Conservation (phyloP, 2,113 vertebrate genomes). For the Gambusia affinis region DNA sequence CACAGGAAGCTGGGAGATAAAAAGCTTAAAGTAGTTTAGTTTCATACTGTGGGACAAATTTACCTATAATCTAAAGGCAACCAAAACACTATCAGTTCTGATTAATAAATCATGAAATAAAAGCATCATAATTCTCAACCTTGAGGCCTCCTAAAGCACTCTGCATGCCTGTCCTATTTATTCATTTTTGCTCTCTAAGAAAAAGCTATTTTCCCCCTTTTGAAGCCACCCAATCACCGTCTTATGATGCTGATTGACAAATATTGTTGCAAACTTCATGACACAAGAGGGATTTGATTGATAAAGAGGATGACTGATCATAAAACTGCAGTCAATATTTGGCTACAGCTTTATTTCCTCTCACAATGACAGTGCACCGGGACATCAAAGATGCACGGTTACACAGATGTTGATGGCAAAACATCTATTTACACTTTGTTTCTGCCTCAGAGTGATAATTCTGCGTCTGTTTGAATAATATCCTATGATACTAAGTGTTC, state of each 20-base stretch:
- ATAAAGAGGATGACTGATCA: slow-evolving; percentile 77
- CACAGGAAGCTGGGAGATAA: too few species aligned
- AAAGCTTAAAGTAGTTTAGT: too few species aligned
- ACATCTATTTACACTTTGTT: slow-evolving; percentile 65
- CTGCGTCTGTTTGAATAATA: slow-evolving; percentile 60
- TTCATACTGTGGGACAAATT: too few species aligned
- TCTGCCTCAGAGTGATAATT: slow-evolving; percentile 43
- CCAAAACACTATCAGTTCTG: background rate
- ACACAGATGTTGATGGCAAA: slow-evolving; percentile 56
- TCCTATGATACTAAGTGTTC: slow-evolving; percentile 45
- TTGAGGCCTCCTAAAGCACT: background rate
- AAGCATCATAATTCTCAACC: background rate
- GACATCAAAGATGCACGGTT: slow-evolving; percentile 50
- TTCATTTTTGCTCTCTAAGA: background rate
- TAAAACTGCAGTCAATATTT: slow-evolving; percentile 75
- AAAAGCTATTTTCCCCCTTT: background rate
- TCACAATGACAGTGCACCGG: slow-evolving; percentile 43
- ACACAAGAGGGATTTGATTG: slow-evolving; percentile 76
- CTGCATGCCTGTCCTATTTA: background rate
- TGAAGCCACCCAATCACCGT: slow-evolving; percentile 23
- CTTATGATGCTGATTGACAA: slow-evolving; percentile 69
- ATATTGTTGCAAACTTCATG: slow-evolving; percentile 77
- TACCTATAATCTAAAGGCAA: background rate
- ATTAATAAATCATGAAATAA: background rate
- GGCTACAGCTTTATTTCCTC: slow-evolving; percentile 62